Base-by-base conservation (phyloP, 2,888 invertebrate species). In the Serrognathus titanus region DNA sequence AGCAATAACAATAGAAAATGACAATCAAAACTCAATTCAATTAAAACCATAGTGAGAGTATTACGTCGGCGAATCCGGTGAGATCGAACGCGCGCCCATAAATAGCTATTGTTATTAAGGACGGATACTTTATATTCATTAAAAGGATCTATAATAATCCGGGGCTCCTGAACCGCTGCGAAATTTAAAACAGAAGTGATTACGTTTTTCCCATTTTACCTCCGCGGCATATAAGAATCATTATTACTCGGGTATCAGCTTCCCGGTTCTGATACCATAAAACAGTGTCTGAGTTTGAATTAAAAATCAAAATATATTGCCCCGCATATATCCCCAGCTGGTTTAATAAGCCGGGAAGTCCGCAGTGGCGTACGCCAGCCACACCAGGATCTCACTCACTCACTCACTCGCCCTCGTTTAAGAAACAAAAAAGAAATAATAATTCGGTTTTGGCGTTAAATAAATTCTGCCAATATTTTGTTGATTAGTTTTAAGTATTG, bases 271-370 rank as follows among this genome's bases (percentile, higher is more conserved):
- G 65, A 65, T 66, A 71, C 69, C 68, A 71, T 72, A 71, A 69
- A 72, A 69, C 72, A 70, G 69, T 74, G 73, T 72, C 74, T 71
- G 72, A 71, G 71, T 72, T 71, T 74, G 60, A 60, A 60, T 57
- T 57, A 60, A 60, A 60, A 60, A 60, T 60, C 60, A 60, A 57
- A 63, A 76, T 75, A 76, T 75, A 75, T 76, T 71, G 75, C 75
- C 69, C 66, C 68, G 70, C 73, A 72, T 74, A 73, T 75, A 74
- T 74, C 69, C 70, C 69, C 65, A 62, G 69, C 68, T 66, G 63
- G 66, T 70, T 71, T 71, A 72, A 71, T 70, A 71, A 70, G 70
- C 68, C 64, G 61, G 61, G 59, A 59, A 52, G 58, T 45, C 51
- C 53, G 39, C 68, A 67, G 68, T 63, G 69, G 65, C 68, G 69